Percentiles rank a stretch among this genome's conserved stretches.
Conservation (phyloP, 2,888 invertebrate genomes). For the Physocephala rufipes region DNA sequence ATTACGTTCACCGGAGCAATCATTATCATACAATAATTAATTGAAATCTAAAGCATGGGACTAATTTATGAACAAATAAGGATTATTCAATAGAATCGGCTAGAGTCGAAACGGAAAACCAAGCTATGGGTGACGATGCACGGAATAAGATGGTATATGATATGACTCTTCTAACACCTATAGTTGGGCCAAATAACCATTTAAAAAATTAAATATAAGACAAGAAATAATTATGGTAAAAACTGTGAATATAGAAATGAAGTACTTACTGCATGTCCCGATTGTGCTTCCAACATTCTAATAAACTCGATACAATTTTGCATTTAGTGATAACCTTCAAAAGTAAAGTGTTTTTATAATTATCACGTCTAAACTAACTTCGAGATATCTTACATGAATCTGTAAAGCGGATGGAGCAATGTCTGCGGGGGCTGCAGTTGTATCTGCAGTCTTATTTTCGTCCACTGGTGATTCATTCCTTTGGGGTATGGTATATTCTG, state of each 20-base stretch:
- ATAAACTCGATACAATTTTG: conserved; percentile 79
- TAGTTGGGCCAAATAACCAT: too few species aligned
- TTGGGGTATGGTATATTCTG: conserved; percentile 1
- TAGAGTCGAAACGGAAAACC: too few species aligned
- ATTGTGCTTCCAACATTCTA: conserved; percentile 85
- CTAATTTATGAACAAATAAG: too few species aligned
- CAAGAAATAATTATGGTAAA: neutral
- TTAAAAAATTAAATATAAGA: too few species aligned
- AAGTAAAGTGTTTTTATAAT: neutral
- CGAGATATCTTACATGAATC: conserved; percentile 67
- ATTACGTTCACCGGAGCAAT: too few species aligned
- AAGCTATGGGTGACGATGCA: too few species aligned
- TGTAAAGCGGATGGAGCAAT: conserved; percentile 67
- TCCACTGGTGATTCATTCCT: conserved; percentile 16
- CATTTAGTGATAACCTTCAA: conserved; percentile 80
- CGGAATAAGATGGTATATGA: too few species aligned
- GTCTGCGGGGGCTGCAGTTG: conserved; percentile 48
- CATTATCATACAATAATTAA: too few species aligned
- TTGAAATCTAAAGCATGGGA: too few species aligned
- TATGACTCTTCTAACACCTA: too few species aligned
- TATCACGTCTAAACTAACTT: too few species aligned
- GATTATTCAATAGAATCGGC: too few species aligned
- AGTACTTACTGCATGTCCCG: conserved; percentile 78
- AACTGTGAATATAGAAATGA: neutral
- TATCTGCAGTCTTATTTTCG: conserved; percentile 47